Evolutionary conservation across 92 coral and sea anemone genomes (phyloP), one percentile per base, ranked within the genome.

Genomic region (Epizoanthus ramosus): DNA sequence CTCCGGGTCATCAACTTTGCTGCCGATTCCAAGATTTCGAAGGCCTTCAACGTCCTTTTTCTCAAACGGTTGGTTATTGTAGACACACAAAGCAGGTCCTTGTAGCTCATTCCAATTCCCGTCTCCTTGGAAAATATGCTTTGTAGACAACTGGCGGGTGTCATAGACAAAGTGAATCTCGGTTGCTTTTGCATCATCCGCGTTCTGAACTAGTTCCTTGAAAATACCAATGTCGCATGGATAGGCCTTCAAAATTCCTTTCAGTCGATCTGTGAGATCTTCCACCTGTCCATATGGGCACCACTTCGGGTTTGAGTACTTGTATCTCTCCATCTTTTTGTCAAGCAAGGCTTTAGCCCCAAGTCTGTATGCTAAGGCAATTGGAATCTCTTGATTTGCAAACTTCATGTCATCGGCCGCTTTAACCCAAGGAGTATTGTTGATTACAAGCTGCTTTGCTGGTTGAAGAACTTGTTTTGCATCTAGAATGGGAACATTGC

Each of bases 41-140:
- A 95, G 89, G 6, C 98, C 98, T 50, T 90, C 92, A n/a, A 95
- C 73, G 82, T 95, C 98, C 39, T 84, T 72, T 65, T 86, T 67
- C 10, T 92, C 80, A 80, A 95, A 95, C 41, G 96, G 92, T 15
- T 68, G 88, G 76, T 95, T 71, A 80, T 95, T 95, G 97, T 90
- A 95, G 1, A 95, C 98, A 45, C 98, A 95, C 75, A 95, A 67
- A 8, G 98, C 98, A 80, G 98, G 98, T 15, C 98, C 98, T 86
- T 92, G 97, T 12, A 95, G 72, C 61, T 92, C 93, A 28, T 79
- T 85, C 98, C 98, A 95, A 15, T 84, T 75, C 53, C 91, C 89
- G 8, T 87, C 63, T 12, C 57, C 69, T 60, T 76, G 81, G 63
- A 76, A 76, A 18, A 76, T 13, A 10, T 13, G 10, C 28, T 63